Evolutionary conservation across 2,797 vertebrate species (phyloP).

Genomic region (Steatocranus sp.): DNA sequence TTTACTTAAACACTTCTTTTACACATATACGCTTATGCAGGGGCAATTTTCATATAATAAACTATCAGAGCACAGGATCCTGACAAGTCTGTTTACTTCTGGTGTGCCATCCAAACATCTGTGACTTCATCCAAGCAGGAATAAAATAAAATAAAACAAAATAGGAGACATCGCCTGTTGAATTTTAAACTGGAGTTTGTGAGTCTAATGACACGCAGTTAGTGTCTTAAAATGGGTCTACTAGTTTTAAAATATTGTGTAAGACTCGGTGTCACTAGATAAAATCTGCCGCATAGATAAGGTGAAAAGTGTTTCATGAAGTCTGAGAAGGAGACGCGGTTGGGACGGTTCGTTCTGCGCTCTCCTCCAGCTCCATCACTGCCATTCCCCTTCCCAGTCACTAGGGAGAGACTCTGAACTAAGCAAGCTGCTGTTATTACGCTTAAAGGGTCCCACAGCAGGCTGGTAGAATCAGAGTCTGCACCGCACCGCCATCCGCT

Average conservation of each 20-base stretch:
- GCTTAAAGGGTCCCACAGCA: constrained; percentile 54
- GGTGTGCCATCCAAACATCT: neutral
- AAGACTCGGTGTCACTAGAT: neutral
- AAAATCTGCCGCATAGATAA: neutral
- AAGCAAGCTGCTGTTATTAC: constrained; percentile 13
- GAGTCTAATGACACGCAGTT: neutral
- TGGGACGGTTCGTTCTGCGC: neutral
- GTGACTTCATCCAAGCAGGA: neutral
- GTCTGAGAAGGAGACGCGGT: neutral
- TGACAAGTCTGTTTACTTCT: neutral
- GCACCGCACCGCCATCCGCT: constrained; percentile 54
- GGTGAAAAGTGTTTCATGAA: neutral
- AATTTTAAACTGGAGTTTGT: neutral
- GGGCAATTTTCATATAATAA: neutral
- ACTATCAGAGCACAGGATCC: neutral
- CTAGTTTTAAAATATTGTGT: neutral
- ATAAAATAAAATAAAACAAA: neutral
- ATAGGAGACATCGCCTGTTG: neutral
- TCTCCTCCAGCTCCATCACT: constrained; percentile 8
- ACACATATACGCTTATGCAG: neutral
- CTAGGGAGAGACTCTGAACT: constrained; percentile 69
- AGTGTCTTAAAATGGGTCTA: neutral
- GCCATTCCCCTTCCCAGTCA: constrained; percentile 59
- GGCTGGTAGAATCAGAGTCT: constrained; percentile 35
- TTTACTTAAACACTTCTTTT: neutral